Percentiles rank a stretch among this genome's conserved stretches.
Conservation (phyloP, 2,113 vertebrate species). For the Ginglymostoma cirratum region DNA sequence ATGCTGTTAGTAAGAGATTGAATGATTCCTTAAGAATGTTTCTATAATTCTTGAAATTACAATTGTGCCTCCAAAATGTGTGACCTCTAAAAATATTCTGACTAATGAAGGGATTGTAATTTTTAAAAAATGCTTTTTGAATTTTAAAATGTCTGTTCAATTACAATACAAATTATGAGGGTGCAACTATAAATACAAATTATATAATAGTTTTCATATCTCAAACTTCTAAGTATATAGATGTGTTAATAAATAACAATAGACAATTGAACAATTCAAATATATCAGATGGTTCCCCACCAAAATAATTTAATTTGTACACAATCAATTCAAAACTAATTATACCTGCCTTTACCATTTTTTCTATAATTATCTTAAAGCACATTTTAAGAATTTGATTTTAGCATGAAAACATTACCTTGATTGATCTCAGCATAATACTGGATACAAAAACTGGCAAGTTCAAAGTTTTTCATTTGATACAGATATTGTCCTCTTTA, state of each 20-base stretch:
- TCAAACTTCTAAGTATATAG: neutral
- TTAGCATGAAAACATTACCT: conserved; percentile 48
- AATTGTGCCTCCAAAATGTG: neutral
- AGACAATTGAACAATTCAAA: neutral
- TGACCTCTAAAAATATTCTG: neutral
- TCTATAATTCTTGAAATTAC: neutral
- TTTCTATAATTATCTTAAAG: neutral
- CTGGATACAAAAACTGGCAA: conserved; percentile 61
- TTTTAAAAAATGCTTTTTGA: neutral
- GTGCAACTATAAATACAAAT: neutral
- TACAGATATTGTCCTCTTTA: conserved; percentile 64
- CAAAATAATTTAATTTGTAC: conserved; percentile 21
- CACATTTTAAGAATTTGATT: neutral
- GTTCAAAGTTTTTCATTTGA: conserved; percentile 55
- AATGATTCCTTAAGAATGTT: neutral
- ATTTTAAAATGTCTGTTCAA: neutral
- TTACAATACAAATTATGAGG: conserved; percentile 18
- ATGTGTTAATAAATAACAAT: neutral
- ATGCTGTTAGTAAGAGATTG: neutral
- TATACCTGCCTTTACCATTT: neutral
- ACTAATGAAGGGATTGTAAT: neutral
- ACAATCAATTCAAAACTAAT: neutral
- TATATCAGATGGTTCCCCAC: neutral
- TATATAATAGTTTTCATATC: neutral
- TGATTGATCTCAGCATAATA: conserved; percentile 60